phyloP scores from a whole-genome alignment of 2,113 vertebrate genomes.

The Gorsachius goisagi region DNA sequence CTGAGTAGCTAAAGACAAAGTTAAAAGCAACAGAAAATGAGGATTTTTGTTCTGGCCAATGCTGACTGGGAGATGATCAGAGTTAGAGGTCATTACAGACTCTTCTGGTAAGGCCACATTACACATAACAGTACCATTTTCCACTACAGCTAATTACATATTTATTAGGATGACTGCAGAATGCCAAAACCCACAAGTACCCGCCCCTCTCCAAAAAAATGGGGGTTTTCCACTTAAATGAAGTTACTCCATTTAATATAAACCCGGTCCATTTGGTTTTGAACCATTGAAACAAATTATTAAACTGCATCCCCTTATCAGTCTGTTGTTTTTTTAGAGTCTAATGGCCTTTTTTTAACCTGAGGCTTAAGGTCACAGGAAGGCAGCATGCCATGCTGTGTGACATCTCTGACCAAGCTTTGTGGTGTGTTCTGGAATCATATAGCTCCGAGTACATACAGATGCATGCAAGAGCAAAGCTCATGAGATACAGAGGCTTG shows the following conservation, averaged over 20 bases:
- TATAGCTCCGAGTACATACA: background rate
- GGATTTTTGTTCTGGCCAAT: background rate
- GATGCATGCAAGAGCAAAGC: background rate
- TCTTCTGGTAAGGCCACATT: background rate
- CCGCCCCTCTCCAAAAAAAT: background rate
- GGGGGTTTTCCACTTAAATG: background rate
- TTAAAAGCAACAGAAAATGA: background rate
- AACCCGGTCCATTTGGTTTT: background rate
- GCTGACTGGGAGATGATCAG: background rate
- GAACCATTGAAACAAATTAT: background rate
- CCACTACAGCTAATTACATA: background rate
- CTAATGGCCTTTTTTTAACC: background rate
- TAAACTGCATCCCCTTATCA: background rate
- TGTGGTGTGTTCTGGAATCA: background rate
- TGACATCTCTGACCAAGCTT: background rate
- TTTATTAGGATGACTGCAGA: background rate
- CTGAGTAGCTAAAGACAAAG: background rate
- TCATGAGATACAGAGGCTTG: background rate
- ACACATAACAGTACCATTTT: background rate
- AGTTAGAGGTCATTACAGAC: background rate
- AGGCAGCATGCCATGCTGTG: rapidly evolving
- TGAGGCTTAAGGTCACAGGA: background rate
- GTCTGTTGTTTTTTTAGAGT: background rate
- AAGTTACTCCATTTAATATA: background rate
- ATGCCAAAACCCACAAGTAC: background rate